Evolutionary conservation across 92 coral and sea anemone genomes (phyloP).

Genomic region (Umimayanthus chanpuru): DNA sequence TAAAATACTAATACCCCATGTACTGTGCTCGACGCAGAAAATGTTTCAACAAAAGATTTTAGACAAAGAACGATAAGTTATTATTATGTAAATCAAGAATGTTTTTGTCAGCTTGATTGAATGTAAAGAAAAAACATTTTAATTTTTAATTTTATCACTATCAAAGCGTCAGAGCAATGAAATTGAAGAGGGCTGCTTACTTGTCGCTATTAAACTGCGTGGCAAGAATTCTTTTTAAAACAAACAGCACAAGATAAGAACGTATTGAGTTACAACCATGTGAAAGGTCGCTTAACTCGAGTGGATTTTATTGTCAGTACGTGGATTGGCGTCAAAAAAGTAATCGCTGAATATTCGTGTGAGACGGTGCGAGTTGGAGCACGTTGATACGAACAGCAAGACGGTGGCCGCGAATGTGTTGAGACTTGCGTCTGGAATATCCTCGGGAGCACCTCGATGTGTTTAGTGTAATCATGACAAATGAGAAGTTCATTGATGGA

Average conservation of each 20-base stretch:
- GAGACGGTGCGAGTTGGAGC: not conserved
- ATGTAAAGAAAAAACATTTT: slow-evolving; percentile 2
- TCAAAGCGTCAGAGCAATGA: not conserved
- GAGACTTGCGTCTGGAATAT: not conserved
- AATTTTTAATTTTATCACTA: slow-evolving; percentile 23
- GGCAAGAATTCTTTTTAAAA: not conserved
- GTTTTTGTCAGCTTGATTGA: slow-evolving; percentile 36
- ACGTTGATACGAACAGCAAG: not conserved
- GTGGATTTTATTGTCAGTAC: not conserved
- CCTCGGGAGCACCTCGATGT: not conserved
- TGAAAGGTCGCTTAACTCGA: slow-evolving; percentile 28
- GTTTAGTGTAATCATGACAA: slow-evolving; percentile 12
- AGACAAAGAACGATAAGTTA: slow-evolving; percentile 19
- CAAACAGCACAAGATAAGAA: not conserved
- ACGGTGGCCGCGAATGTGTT: not conserved
- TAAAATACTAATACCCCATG: not conserved
- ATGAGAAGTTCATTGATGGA: slow-evolving; percentile 19
- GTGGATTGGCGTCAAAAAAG: not conserved
- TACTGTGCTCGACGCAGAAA: not conserved
- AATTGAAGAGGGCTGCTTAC: not conserved
- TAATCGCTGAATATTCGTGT: not conserved
- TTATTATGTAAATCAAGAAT: slow-evolving; percentile 19
- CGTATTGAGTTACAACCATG: slow-evolving; percentile 34
- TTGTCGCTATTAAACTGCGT: not conserved
- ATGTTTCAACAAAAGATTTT: slow-evolving; percentile 7